Base-by-base conservation (phyloP, 2,113 vertebrate species). In the Rhizomys pruinosus region DNA sequence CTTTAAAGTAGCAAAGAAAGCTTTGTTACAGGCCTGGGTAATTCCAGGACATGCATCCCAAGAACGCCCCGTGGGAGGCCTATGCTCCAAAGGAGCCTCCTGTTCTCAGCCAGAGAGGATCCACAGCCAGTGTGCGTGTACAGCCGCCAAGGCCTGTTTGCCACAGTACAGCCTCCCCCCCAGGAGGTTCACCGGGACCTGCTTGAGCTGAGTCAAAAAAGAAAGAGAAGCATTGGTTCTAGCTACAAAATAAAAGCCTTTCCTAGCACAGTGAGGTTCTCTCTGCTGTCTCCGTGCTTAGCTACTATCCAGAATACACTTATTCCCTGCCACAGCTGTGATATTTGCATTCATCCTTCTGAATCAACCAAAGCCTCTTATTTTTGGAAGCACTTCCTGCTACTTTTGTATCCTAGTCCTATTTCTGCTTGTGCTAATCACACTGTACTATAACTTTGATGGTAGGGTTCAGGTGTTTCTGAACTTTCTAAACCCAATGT, bases 1-100 rank as follows among this genome's bases (percentile, higher is more conserved):
- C 52, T 85, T 90, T 95, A 95, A 82, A 94, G 95, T 96, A 94
- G 90, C 97, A 97, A 98, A 96, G 77, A 86, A 96, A 96, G 96
- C 95, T 89, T 97, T 96, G 92, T 97, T 97, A 91, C 89, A 47
- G 66, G 71, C 37, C 78, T 89, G 96, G 97, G 96, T 96, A 95
- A 97, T 95, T 97, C 94, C 76, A 80, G 91, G 96, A 94, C 94
- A 93, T 71, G 77, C 94, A 95, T 93, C 94, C 96, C 87, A 97
- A 97, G 92, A 92, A 95, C 87, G 69, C 73, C 96, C 95, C 94
- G 87, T 90, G 89, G 87, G 79, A 97, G 73, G 96, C 47, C 86
- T 90, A 68, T 76, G 96, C 92, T 84, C 95, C 89, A 95, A 90
- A 47, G 52, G 57, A 96, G 84, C 84, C 97, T 96, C 95, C 89